Conservation (phyloP, 2,888 invertebrate genomes). For the Rotaria socialis region DNA sequence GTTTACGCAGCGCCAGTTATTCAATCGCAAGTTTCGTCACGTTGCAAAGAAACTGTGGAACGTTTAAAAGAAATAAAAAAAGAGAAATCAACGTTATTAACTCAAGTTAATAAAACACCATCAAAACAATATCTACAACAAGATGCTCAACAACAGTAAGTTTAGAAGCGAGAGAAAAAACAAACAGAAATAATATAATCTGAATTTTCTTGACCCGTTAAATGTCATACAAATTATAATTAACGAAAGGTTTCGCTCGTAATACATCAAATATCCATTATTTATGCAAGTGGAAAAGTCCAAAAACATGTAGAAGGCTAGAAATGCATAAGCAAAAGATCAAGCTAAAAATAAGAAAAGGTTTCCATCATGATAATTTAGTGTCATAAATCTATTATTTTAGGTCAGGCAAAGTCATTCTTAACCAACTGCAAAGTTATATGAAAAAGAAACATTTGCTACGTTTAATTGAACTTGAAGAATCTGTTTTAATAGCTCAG, state of each 20-base stretch:
- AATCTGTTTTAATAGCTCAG: slow-evolving; percentile 1
- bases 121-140: not conserved
- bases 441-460: not conserved
- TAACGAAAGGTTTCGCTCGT: not conserved
- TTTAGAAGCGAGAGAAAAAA: not conserved
- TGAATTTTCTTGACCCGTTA: not conserved
- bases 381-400: not conserved
- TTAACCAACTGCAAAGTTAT: not conserved
- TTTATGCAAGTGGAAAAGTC: not conserved
- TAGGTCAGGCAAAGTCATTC: not conserved
- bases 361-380: not conserved
- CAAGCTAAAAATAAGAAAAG: not conserved
- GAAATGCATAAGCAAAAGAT: not conserved
- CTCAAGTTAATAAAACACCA: not conserved
- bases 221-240: not conserved
- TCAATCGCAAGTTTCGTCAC: not conserved
- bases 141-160: slow-evolving; percentile 32
- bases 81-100: not conserved
- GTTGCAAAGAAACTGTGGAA: not conserved
- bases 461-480: slow-evolving; percentile 27
- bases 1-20: not conserved
- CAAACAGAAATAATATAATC: too few relatives aligned
- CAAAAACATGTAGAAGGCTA: not conserved
- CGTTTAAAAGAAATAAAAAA: slow-evolving; percentile 25
- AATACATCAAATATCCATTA: not conserved